Base-by-base conservation (phyloP, 2,888 invertebrate genomes). In the Muschampia plurimacula region DNA sequence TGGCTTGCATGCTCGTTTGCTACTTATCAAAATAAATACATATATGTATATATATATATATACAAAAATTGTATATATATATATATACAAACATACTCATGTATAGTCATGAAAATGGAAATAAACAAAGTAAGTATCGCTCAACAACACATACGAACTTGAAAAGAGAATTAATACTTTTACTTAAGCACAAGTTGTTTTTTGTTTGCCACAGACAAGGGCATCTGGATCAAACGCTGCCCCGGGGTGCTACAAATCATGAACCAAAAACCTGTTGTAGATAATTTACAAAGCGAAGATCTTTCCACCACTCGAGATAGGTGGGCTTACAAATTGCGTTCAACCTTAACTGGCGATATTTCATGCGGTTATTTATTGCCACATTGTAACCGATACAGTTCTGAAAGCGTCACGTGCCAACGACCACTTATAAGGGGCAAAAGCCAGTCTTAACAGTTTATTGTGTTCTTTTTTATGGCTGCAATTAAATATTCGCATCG, bases 171-270 rank as follows among this genome's bases (percentile, higher is more conserved):
- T 86, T 87, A 89, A 88, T 86, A 88, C 89, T 90, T 90, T 90
- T 84, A 84, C 84, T 85, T 89, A 88, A 90, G 89, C 84, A 85
- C 86, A 87, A 87, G 87, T 90, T 89, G 89, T 91, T 90, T 85
- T 84, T 90, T 89, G 89, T 91, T 90, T 85, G 84, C 78, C 79
- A 77, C 82, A 86, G 87, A 85, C 83, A 83, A 86, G 85, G 86
- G 84, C 84, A 87, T 90, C 88, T 83, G 89, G 90, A 89, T 90
- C 91, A 90, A 89, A 87, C 85, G 86, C 84, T 80, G 87, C 93
- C 92, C 91, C 79, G 73, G 92, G 92, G 93, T 84, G 78, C 88
- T 83, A 92, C 93, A 93, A 93, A 93, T 93, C 93, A 93, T 91
- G 84, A 81, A 85, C 86, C 89, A 90, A 92, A 90, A 92, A 92